Percentiles rank a stretch among this genome's conserved stretches.
Evolutionary conservation across 2,113 vertebrate genomes (phyloP).

Genomic region (Channa argus): DNA sequence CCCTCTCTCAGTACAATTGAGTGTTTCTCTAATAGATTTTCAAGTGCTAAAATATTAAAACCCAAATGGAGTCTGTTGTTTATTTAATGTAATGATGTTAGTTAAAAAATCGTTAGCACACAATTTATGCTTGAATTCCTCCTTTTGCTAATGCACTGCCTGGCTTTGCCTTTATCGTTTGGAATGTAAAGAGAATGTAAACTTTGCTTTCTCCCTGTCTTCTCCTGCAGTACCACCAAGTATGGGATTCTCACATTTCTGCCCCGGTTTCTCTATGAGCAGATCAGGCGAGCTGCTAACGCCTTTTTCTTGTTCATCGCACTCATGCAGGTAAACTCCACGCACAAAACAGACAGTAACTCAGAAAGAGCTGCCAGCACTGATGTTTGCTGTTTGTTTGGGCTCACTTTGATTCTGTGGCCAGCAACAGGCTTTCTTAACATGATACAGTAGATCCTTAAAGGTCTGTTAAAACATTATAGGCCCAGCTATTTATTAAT

Average conservation of each 20-base stretch:
- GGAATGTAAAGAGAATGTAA: slow-evolving; percentile 8
- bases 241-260: slow-evolving; percentile 98
- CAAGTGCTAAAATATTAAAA: slow-evolving; percentile 49
- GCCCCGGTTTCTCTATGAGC: slow-evolving; percentile 98
- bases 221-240: slow-evolving; percentile 92
- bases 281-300: slow-evolving; percentile 98
- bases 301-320: slow-evolving; percentile 99
- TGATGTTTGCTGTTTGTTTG: slow-evolving; percentile 20
- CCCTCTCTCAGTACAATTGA: slow-evolving; percentile 26
- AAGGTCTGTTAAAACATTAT: no score
- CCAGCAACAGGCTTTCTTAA: slow-evolving; percentile 5
- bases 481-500: no score
- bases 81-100: slow-evolving; percentile 38
- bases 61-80: slow-evolving; percentile 31
- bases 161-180: slow-evolving; percentile 3
- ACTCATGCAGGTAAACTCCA: slow-evolving; percentile 93
- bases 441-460: background rate
- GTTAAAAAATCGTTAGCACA: slow-evolving; percentile 27
- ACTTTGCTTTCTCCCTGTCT: background rate
- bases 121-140: slow-evolving; percentile 40
- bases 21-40: slow-evolving; percentile 60
- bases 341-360: background rate
- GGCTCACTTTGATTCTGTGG: slow-evolving; percentile 11
- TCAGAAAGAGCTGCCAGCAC: slow-evolving; percentile 1
- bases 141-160: slow-evolving; percentile 30